Percentiles rank a stretch among this genome's conserved stretches.
phyloP scores from a whole-genome alignment of 2,113 vertebrate species.

The Leptobrachium ailaonicum region DNA sequence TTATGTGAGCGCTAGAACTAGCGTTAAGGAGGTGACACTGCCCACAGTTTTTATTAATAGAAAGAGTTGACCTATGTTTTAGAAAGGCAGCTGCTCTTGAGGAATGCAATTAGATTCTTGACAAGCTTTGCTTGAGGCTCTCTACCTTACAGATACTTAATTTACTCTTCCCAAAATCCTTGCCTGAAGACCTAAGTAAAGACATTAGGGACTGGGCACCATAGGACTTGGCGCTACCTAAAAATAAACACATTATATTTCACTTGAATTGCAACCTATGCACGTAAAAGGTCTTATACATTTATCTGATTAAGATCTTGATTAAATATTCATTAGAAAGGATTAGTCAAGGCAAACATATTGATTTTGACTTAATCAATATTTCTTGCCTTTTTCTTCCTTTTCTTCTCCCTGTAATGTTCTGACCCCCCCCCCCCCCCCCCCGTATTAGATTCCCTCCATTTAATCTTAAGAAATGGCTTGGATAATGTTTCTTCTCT shows the following conservation, averaged over 20 bases:
- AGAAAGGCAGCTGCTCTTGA: no score
- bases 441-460: no score
- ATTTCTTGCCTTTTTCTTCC: conserved; percentile 17
- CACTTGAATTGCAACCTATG: not conserved
- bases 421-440: conserved; percentile 13
- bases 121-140: not conserved
- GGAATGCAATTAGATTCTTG: no score
- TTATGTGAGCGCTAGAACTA: no score
- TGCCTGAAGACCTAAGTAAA: not conserved
- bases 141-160: not conserved
- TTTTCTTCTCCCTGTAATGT: conserved; percentile 19
- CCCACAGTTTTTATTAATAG: no score
- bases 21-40: no score
- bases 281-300: conserved; percentile 26
- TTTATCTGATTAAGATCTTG: conserved; percentile 40
- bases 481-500: no score
- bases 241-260: conserved; percentile 11
- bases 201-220: not conserved
- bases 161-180: conserved; percentile 3
- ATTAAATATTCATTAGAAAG: conserved; percentile 42
- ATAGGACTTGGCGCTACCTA: not conserved
- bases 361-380: conserved; percentile 35
- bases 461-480: no score
- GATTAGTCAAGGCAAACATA: conserved; percentile 42
- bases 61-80: no score